Base-by-base conservation (phyloP, 2,888 invertebrate species). In the Hydropsyche betteni region DNA sequence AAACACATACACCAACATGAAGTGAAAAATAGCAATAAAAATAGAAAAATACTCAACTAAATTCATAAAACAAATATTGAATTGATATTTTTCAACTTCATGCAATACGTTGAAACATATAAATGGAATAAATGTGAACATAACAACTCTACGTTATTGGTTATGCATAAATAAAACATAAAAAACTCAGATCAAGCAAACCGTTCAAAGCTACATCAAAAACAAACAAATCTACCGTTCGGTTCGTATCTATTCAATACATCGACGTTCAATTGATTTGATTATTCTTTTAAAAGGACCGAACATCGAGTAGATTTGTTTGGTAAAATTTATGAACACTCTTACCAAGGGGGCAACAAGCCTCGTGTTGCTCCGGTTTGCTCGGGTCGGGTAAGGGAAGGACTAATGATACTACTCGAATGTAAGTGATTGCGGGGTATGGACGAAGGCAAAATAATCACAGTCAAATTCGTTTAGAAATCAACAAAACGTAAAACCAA, bases 301-400 rank as follows among this genome's bases (percentile, higher is more conserved):
- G 44, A 44, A 44, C 10, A 44, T 44, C 44, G 6, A 44, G 44
- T 44, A 44, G 44, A 55, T 55, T 55, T 55, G 16, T 55, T n/a
- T 55, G 1, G 55, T 34, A 75, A 55, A 70, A 76, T 76, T 69
- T 76, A 74, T 68, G 68, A 74, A 78, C 77, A 72, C 74, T 64
- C 91, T 92, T 92, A 92, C 92, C 92, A 87, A 94, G 90, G 85
- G 94, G 93, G 89, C 94, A 94, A 91, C 94, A 94, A 88, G 93
- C 93, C 89, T 94, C 94, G 89, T 94, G 94, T 91, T 94, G 93
- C 89, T 93, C 93, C 84, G 94, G 94, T 88, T 93, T 93, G 86
- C 92, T 90, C 85, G 94, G 94, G 88, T 94, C 92, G 86, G 94
- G 93, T 87, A 94, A 89, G 86, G 94, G 94, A 89, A 94, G 89